These are phyloP conservation scores for Siderastrea siderea DNA, from an alignment of 92 coral and sea anemone genomes.

Conservation along the genomic window DNA sequence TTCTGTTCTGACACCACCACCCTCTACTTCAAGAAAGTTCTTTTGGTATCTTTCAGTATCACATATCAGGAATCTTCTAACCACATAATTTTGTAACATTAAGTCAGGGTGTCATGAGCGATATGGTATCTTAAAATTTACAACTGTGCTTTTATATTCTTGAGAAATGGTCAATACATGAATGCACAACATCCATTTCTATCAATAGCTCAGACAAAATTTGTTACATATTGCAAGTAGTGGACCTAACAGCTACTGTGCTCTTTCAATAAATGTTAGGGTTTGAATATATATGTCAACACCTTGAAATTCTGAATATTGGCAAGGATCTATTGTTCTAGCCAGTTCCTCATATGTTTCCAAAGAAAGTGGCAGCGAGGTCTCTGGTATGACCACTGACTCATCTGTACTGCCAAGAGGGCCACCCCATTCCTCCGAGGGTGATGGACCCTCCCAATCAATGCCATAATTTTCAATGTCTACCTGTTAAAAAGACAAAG, in stretches of 20 bases:
- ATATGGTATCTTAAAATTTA: background rate
- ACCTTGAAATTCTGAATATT: constrained; percentile 53
- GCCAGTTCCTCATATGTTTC: too few relatives aligned
- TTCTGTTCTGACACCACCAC: background rate
- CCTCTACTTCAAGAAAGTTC: background rate
- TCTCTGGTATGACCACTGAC: constrained; percentile 44
- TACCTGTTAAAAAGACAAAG: constrained; percentile 32
- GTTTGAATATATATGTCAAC: constrained; percentile 49
- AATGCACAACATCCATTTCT: too few relatives aligned
- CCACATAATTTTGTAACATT: constrained; percentile 4
- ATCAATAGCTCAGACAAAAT: too few relatives aligned
- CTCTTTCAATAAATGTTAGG: constrained; percentile 38
- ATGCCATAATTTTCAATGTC: constrained; percentile 50
- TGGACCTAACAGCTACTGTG: constrained; percentile 19
- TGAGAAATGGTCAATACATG: background rate
- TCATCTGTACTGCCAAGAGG: constrained; percentile 32
- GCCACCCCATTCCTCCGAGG: constrained; percentile 52
- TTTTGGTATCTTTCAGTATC: background rate
- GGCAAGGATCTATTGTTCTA: constrained; percentile 40
- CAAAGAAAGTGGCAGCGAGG: constrained; percentile 27
- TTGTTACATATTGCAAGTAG: background rate
- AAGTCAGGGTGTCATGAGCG: constrained; percentile 9
- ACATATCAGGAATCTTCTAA: background rate
- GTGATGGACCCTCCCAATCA: constrained; percentile 56
- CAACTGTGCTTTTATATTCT: constrained; percentile 10